These are phyloP conservation scores for Rhincodon typus DNA, from an alignment of 2,797 vertebrate genomes.

Conservation along the genomic window DNA sequence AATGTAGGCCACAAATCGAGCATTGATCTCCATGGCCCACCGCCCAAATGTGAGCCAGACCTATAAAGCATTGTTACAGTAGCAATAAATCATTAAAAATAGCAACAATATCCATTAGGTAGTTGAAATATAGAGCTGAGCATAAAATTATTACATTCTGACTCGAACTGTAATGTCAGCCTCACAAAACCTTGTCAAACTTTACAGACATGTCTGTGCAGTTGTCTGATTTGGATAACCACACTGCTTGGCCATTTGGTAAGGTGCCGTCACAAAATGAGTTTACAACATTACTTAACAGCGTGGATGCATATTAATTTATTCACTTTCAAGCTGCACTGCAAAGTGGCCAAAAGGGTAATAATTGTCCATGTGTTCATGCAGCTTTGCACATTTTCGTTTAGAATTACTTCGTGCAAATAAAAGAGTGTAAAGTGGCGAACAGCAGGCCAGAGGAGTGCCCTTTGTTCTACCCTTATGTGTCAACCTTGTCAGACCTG, in stretches of 20 bases:
- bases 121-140: neutral
- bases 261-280: neutral
- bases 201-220: neutral
- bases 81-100: neutral
- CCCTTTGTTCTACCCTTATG: neutral
- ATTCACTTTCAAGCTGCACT: neutral
- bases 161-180: neutral
- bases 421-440: neutral
- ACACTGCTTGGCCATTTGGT: neutral
- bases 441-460: neutral
- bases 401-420: neutral
- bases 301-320: neutral
- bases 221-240: neutral
- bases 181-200: neutral
- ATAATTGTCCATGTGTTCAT: neutral
- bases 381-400: neutral
- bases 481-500: neutral
- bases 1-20: neutral
- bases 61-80: neutral
- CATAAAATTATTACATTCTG: neutral
- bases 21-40: neutral
- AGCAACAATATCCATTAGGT: neutral
- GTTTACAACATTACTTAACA: neutral
- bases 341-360: neutral
- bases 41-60: neutral